Evolutionary conservation across 2,797 vertebrate genomes (phyloP).

Genomic region (Acipenser ruthenus): DNA sequence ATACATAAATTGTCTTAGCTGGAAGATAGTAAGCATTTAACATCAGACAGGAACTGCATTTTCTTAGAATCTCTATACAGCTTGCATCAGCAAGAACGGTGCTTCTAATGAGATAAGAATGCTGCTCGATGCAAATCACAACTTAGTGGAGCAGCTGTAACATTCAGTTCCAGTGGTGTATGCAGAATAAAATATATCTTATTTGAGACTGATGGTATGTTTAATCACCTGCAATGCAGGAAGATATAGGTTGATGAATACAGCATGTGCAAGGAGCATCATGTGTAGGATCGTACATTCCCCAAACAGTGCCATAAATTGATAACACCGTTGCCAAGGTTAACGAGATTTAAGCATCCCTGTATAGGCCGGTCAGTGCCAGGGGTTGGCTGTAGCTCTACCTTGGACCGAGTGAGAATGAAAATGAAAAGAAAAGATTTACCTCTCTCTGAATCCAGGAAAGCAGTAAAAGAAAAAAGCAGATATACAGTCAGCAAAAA

Average conservation of each 20-base stretch:
- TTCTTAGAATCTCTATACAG: not conserved
- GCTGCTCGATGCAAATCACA: not conserved
- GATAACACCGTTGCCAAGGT: slow-evolving; percentile 10
- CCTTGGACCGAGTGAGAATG: not conserved
- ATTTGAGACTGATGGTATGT: too few species aligned
- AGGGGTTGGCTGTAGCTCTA: slow-evolving; percentile 26
- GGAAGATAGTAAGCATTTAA: too few species aligned
- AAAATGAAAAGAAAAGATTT: slow-evolving; percentile 5
- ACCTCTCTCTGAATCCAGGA: slow-evolving; percentile 37
- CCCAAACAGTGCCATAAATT: not conserved
- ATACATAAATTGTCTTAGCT: too few species aligned
- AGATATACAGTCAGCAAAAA: slow-evolving; percentile 7
- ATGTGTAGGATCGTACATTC: not conserved
- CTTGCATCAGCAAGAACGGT: slow-evolving; percentile 2
- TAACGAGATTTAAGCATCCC: slow-evolving; percentile 26
- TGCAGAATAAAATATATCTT: not conserved
- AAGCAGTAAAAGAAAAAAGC: slow-evolving; percentile 21
- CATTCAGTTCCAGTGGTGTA: not conserved
- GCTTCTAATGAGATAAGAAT: not conserved
- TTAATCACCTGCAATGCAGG: too few species aligned
- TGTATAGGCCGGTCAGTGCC: slow-evolving; percentile 22
- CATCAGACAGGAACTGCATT: too few species aligned
- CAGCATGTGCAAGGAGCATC: not conserved
- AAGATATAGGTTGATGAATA: not conserved
- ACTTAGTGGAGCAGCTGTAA: not conserved